A percentile compares a stretch with the other conserved stretches of the same genome.
phyloP scores from a whole-genome alignment of 2,113 vertebrate genomes.

The Trinectes maculatus region DNA sequence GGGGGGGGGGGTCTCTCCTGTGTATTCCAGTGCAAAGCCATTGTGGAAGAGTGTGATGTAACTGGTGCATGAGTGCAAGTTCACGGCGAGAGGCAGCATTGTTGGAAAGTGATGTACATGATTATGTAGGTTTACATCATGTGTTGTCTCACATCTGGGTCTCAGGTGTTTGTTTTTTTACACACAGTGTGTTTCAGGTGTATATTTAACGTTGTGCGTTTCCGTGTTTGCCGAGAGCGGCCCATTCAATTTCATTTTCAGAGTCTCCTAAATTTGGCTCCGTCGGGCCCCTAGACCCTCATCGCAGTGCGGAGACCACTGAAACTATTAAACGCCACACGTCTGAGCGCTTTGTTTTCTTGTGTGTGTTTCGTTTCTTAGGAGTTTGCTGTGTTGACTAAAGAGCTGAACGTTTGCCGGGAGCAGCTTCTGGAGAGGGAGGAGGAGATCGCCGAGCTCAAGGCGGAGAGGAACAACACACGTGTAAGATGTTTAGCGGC shows the following conservation, averaged over 20 bases:
- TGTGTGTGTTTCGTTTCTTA: conserved; percentile 71
- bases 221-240: not conserved
- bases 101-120: conserved; percentile 65
- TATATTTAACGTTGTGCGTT: conserved; percentile 22
- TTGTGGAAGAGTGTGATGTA: conserved; percentile 80
- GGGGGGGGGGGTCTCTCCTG: conserved; percentile 40
- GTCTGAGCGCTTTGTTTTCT: conserved; percentile 59
- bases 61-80: conserved; percentile 64
- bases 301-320: conserved; percentile 22
- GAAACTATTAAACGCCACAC: conserved; percentile 31
- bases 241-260: conserved; percentile 2
- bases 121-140: conserved; percentile 66
- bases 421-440: conserved; percentile 94
- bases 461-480: conserved; percentile 95
- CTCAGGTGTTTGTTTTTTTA: conserved; percentile 68
- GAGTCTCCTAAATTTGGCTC: not conserved
- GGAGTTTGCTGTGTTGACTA: conserved; percentile 94
- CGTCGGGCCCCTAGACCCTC: conserved; percentile 14
- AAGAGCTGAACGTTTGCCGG: conserved; percentile 92
- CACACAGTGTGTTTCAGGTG: conserved; percentile 19
- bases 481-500: conserved; percentile 77
- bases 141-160: conserved; percentile 23
- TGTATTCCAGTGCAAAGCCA: conserved; percentile 57
- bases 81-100: conserved; percentile 51
- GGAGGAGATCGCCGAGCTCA: conserved; percentile 93